A percentile compares a stretch with the other conserved stretches of the same genome.
Evolutionary conservation across 1,140 invertebrate species (phyloP).

Genomic region (Ceratina japonica): DNA sequence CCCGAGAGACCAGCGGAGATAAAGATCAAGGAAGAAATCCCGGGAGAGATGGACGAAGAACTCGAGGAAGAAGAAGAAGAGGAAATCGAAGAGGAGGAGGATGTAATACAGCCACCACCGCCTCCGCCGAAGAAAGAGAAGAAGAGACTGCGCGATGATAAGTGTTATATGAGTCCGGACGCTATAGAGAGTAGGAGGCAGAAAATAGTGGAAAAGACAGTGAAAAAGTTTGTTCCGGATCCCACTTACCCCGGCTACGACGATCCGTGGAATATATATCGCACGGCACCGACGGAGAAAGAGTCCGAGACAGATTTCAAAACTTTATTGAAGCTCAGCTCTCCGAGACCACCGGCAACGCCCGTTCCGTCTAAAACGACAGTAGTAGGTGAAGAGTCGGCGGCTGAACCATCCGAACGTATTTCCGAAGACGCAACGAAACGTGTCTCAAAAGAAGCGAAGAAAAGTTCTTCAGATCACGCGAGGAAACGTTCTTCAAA

Average conservation of each 20-base stretch:
- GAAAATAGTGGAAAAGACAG: background rate
- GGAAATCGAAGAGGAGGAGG: slow-evolving; percentile 30
- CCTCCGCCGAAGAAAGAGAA: slow-evolving; percentile 1
- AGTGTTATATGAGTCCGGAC: slow-evolving; percentile 35
- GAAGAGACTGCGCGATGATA: slow-evolving; percentile 25
- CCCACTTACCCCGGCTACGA: slow-evolving; percentile 51
- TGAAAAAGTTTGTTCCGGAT: slow-evolving; percentile 49
- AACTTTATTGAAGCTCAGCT: slow-evolving; percentile 46
- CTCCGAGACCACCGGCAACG: slow-evolving; percentile 11
- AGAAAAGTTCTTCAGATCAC: too few species aligned
- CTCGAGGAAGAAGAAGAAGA: slow-evolving; percentile 43
- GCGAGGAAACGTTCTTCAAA: too few species aligned
- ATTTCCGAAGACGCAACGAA: background rate
- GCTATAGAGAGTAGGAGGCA: background rate
- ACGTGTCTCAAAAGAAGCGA: background rate
- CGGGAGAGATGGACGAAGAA: slow-evolving; percentile 38
- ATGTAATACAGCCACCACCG: background rate
- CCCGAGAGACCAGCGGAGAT: slow-evolving; percentile 1
- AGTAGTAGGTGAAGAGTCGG: background rate
- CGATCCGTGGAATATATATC: slow-evolving; percentile 51
- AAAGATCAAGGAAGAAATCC: slow-evolving; percentile 15
- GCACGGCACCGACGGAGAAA: slow-evolving; percentile 53
- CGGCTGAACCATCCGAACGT: background rate
- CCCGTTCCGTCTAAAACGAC: background rate
- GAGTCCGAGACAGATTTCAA: slow-evolving; percentile 50